Evolutionary conservation across 2,888 invertebrate species (phyloP).

Genomic region (Gibbula magus): DNA sequence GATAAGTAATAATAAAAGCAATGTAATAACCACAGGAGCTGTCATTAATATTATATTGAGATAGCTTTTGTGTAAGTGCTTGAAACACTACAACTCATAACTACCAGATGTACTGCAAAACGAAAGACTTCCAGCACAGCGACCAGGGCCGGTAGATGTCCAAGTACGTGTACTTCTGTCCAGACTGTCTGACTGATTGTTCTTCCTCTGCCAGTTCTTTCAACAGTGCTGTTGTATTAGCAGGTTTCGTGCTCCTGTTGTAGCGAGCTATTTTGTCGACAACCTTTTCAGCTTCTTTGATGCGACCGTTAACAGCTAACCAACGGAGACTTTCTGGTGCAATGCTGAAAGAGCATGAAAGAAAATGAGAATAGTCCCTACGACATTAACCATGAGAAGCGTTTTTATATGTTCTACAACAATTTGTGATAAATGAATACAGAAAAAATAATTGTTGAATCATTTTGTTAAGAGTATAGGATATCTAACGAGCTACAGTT

Average conservation of each 20-base stretch:
- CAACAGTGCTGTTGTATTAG: constrained; percentile 30
- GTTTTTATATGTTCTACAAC: too few relatives aligned
- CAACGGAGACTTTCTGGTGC: constrained; percentile 55
- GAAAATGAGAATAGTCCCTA: too few relatives aligned
- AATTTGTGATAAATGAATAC: too few relatives aligned
- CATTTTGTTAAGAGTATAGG: too few relatives aligned
- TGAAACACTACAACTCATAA: too few relatives aligned
- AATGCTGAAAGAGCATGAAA: constrained; percentile 34
- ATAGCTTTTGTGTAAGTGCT: too few relatives aligned
- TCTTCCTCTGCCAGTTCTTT: constrained; percentile 27
- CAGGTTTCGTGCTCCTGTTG: constrained; percentile 42
- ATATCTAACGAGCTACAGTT: too few relatives aligned
- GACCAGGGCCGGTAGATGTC: constrained; percentile 51
- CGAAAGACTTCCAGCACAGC: constrained; percentile 32
- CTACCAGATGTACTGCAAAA: constrained; percentile 35
- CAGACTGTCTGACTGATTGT: constrained; percentile 28
- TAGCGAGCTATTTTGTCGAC: constrained; percentile 36
- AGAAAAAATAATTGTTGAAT: too few relatives aligned
- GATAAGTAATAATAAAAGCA: too few relatives aligned
- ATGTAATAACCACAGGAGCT: too few relatives aligned
- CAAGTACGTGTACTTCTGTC: constrained; percentile 49
- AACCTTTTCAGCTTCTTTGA: constrained; percentile 37
- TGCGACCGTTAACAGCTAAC: constrained; percentile 42
- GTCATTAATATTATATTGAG: too few relatives aligned
- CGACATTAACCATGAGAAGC: too few relatives aligned